Evolutionary conservation across 1,140 invertebrate species (phyloP).

Genomic region (Elymnias hypermnestra): DNA sequence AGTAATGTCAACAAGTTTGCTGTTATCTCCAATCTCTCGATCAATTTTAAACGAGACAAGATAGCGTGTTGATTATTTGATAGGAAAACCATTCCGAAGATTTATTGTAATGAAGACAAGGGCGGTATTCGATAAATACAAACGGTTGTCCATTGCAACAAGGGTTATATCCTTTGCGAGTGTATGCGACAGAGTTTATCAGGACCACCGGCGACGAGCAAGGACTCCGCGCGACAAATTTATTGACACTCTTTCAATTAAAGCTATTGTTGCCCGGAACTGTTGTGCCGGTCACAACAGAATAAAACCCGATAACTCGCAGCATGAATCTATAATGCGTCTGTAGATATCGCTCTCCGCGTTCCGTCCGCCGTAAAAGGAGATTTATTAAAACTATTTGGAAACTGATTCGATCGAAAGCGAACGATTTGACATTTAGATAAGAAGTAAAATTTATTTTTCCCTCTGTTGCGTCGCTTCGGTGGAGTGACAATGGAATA

Average conservation of each 20-base stretch:
- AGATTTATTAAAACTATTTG: conserved; percentile 76
- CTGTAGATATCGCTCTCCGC: conserved; percentile 51
- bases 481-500: conserved; percentile 71
- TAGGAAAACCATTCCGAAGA: conserved; percentile 37
- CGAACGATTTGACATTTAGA: conserved; percentile 75
- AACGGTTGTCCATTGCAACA: conserved; percentile 50
- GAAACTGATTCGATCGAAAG: conserved; percentile 74
- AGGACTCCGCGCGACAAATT: conserved; percentile 61
- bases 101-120: conserved; percentile 66
- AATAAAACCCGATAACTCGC: conserved; percentile 70
- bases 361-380: conserved; percentile 64
- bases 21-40: conserved; percentile 13
- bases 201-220: conserved; percentile 62
- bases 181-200: conserved; percentile 49
- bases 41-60: conserved; percentile 34
- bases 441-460: conserved; percentile 74
- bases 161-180: conserved; percentile 50
- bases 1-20: conserved; percentile 3
- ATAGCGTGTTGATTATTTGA: conserved; percentile 40
- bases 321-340: conserved; percentile 65
- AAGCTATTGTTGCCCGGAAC: conserved; percentile 66
- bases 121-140: conserved; percentile 62
- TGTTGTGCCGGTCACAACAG: conserved; percentile 58
- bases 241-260: conserved; percentile 76
- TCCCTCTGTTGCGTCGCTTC: conserved; percentile 52